These are phyloP conservation scores for Choristoneura rosaceana DNA, from an alignment of 2,888 invertebrate species.

Conservation along the genomic window DNA sequence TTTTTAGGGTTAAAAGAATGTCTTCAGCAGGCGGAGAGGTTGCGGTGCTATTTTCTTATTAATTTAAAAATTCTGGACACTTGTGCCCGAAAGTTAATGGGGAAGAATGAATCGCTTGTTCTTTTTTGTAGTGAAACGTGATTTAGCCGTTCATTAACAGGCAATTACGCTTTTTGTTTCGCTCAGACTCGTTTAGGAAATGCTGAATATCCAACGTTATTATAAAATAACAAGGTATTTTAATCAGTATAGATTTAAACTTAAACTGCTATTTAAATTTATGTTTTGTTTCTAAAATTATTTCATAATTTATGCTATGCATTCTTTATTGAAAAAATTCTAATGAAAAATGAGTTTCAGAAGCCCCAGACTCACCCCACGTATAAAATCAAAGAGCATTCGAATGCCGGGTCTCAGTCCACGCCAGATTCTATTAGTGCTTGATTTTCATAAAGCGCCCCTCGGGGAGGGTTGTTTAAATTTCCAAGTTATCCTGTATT, in stretches of 20 bases:
- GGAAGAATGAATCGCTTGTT: slow-evolving; percentile 61
- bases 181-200: not conserved
- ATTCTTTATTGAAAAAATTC: not conserved
- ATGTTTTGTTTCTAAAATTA: no score
- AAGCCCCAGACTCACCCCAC: slow-evolving; percentile 49
- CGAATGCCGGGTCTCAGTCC: slow-evolving; percentile 60
- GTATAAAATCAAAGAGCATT: slow-evolving; percentile 48
- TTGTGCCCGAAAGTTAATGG: slow-evolving; percentile 68
- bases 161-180: slow-evolving; percentile 42
- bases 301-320: not conserved
- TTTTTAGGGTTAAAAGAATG: slow-evolving; percentile 84
- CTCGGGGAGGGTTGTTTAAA: slow-evolving; percentile 65
- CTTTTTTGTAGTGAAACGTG: slow-evolving; percentile 51
- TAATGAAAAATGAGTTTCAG: not conserved
- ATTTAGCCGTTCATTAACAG: slow-evolving; percentile 51
- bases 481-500: slow-evolving; percentile 79
- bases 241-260: no score
- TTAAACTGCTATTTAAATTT: no score
- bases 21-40: slow-evolving; percentile 76
- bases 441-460: slow-evolving; percentile 71
- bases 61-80: slow-evolving; percentile 68
- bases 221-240: not conserved
- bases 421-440: slow-evolving; percentile 70
- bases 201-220: not conserved
- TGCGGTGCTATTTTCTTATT: slow-evolving; percentile 68